A percentile compares a stretch with the other conserved stretches of the same genome.
Evolutionary conservation across 2,888 invertebrate genomes (phyloP).

Genomic region (Ichneumon xanthorius): DNA sequence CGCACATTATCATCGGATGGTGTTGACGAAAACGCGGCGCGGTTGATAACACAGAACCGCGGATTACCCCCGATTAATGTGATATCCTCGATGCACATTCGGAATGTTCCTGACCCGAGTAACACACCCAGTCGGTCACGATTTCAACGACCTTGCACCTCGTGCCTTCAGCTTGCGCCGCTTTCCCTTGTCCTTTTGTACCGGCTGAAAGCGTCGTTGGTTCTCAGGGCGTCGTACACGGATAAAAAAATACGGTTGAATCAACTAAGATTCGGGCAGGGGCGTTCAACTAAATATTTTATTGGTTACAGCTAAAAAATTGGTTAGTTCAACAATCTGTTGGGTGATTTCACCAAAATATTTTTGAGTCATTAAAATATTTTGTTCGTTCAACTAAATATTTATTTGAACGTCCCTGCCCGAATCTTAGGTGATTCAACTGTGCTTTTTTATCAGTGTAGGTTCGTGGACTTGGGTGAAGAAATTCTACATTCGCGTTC

Average conservation of each 20-base stretch:
- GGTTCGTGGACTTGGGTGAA: not conserved
- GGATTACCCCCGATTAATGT: not conserved
- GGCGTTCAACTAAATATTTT: too few relatives aligned
- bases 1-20: not conserved
- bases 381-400: too few relatives aligned
- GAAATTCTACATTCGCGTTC: not conserved
- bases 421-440: too few relatives aligned
- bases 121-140: conserved; percentile 76
- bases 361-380: too few relatives aligned
- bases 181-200: conserved; percentile 21
- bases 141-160: conserved; percentile 79
- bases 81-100: not conserved
- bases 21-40: not conserved
- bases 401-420: too few relatives aligned
- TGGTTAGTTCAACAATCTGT: too few relatives aligned
- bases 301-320: too few relatives aligned
- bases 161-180: conserved; percentile 60
- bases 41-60: conserved; percentile 19
- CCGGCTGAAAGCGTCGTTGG: not conserved
- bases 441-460: too few relatives aligned
- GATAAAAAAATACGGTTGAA: too few relatives aligned
- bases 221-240: not conserved
- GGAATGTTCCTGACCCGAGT: conserved; percentile 2
- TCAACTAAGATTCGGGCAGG: too few relatives aligned
- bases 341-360: too few relatives aligned